phyloP scores from a whole-genome alignment of 2,113 vertebrate species.

The Sylvia atricapilla region DNA sequence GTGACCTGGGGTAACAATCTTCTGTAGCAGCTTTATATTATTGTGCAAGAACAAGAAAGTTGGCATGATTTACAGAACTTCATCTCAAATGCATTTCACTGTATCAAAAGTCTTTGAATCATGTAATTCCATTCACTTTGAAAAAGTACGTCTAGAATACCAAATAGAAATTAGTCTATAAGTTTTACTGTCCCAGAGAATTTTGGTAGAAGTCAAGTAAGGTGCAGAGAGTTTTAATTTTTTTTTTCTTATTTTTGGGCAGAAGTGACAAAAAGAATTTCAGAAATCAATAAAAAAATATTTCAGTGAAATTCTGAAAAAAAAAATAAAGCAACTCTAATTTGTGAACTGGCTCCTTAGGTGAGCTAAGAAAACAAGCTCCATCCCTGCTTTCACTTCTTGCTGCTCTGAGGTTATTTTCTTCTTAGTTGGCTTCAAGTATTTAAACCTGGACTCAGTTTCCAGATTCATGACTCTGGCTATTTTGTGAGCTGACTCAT shows the following conservation, averaged over 20 bases:
- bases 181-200: background rate
- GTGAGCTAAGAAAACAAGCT: background rate
- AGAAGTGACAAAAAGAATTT: background rate
- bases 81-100: background rate
- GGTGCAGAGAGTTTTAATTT: background rate
- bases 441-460: background rate
- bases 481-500: background rate
- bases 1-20: background rate
- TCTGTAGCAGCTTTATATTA: background rate
- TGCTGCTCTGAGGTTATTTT: background rate
- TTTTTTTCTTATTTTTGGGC: too few species aligned
- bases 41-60: background rate
- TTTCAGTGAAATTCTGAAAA: background rate
- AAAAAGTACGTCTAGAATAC: background rate
- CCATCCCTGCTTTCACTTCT: background rate
- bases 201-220: background rate
- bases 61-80: background rate
- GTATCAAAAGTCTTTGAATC: background rate
- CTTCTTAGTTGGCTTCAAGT: background rate
- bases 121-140: background rate
- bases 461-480: background rate
- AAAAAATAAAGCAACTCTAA: accelerated
- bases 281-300: background rate
- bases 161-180: background rate
- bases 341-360: background rate